Evolutionary conservation across 2,888 invertebrate genomes (phyloP), one percentile per base, ranked within the genome.

Genomic region (Eretmocerus hayati): DNA sequence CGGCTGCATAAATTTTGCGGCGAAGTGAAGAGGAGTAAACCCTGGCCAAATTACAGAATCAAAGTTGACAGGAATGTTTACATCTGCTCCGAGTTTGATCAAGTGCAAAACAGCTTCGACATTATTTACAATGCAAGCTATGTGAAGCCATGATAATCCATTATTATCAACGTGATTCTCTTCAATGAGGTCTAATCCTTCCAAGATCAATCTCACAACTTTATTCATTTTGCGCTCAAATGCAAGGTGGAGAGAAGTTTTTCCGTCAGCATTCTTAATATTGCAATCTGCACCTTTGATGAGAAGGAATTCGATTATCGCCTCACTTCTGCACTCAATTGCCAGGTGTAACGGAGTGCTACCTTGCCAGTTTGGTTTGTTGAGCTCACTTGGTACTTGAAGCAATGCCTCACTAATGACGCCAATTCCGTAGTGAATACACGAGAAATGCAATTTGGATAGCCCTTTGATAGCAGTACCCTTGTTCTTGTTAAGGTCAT

Each of bases 11-110:
- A n/a, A n/a, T n/a, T n/a, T n/a, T n/a, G n/a, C n/a, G n/a, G 45
- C 38, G 16, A 38, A 38, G 45, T 45, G 45, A 1, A 45, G 30
- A 1, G 45, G 31, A 8, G 45, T 16, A 21, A 33, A 45, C 16
- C 45, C 45, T 6, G 31, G 38, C 4, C n/a, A 11, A 2, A 4
- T 2, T 11, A 15, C n/a, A 5, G 16, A 13, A 30, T 38, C 37
- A 16, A 15, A 16, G 31, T 45, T 31, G 15, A 15, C 38, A 2
- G 45, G 21, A 1, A 2, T 2, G 11, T 45, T 21, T 5, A 38
- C 15, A 16, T 38, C 22, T 4, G 20, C 31, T 2, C 45, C 45
- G 5, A 15, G 11, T 20, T 16, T 20, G 9, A 45, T 20, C 21
- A 31, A 45, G 3, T 38, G 5, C 13, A 38, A 9, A 2, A 38